Evolutionary conservation across 2,113 vertebrate genomes (phyloP), one percentile per base, ranked within the genome.

Genomic region (Larimichthys crocea): DNA sequence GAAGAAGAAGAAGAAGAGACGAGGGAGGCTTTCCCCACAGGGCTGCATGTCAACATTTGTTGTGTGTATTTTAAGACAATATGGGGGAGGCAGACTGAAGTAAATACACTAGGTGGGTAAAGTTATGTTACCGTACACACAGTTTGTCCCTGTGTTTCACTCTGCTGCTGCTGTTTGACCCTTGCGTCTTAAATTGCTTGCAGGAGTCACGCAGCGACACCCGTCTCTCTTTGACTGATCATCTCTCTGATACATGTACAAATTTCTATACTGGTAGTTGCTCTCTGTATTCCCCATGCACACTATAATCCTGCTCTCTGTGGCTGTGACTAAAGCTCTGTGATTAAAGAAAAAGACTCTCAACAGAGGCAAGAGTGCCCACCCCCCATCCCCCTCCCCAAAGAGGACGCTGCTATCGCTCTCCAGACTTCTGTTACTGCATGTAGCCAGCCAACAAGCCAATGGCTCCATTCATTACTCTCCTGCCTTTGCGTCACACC

Each of bases 401-500:
- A 40, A 57, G 80, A 82, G 77, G 77, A 82, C 50, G 26, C 73
- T 20, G 61, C 75, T 53, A 40, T 64, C 61, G 31, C 50, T 68
- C 56, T 64, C 70, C 71, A 67, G 71, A 78, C 85, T 24, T 40
- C 55, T 69, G 64, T 68, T 50, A 20, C 77, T 64, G 74, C 85
- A 87, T 88, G 85, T 86, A 76, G 81, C 79, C 60, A 48, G 75
- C 81, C 76, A 50, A 74, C 85, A 31, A 42, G 53, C 73, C 77
- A 63, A 79, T 46, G 40, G 76, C 60, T 29, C 46, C 35, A 0
- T n/a, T 80, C 79, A 83, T 86, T 76, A 88, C 67, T 53, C 83
- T 77, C 29, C 70, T 69, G 77, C 22, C 62, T 49, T 35, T 48
- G 78, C 55, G 16, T 64, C 68, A 66, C 15, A 76, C 62, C 75